Evolutionary conservation across 2,113 vertebrate genomes (phyloP), one percentile per base, ranked within the genome.

Genomic region (Tachycineta bicolor): DNA sequence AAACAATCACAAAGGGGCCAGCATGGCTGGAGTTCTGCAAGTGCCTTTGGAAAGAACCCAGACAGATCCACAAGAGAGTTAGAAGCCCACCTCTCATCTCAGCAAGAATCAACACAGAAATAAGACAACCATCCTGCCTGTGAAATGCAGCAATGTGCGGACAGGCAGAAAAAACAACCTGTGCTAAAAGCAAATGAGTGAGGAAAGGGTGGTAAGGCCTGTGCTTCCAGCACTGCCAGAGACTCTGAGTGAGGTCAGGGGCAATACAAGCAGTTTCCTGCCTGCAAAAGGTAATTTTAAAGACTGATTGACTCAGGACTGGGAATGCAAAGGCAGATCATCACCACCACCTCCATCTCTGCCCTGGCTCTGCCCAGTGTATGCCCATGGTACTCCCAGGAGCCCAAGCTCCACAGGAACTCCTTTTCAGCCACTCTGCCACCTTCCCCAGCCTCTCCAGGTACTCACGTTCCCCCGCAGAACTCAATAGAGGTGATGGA

Each of bases 381-480:
- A 67, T 1, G 0, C 28, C 63, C 17, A 2, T 2, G 1, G 43
- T 22, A 21, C 10, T 49, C 18, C 4, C n/a, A 58, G 33, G 23
- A 65, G n/a, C 73, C 47, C 1, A 0, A 53, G 55, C 50, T 90
- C 55, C 46, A 10, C 14, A n/a, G n/a, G 8, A 49, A 19, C 5
- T 24, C 22, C 16, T 50, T 52, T 25, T 46, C 29, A 25, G 20
- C 37, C 39, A n/a, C 24, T 20, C 37, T 12, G 2, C 2, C 0
- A 0, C 47, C 47, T 15, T 16, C 43, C 28, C 34, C 2, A 0
- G 50, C 49, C 60, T 39, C 63, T 28, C 13, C 3, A 29, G 34
- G 43, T 64, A 99, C 99, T 99, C 97, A 99, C 99, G 99, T 99
- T 82, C 99, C 99, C 22, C 99, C 99, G 4, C 99, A 99, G 96